Base-by-base conservation (phyloP, 1,140 invertebrate genomes). In the Bombus polaris region DNA sequence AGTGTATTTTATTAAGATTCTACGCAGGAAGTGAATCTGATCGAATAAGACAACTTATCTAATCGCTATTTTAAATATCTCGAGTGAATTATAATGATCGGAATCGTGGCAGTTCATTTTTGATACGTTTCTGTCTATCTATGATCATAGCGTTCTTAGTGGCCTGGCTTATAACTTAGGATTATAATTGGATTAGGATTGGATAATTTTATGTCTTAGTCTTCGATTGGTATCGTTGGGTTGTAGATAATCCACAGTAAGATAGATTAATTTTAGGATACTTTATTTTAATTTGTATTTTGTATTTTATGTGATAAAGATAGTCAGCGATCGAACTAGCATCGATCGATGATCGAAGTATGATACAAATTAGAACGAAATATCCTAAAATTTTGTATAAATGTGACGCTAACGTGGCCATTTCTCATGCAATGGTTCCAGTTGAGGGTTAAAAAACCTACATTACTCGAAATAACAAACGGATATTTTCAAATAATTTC, bases 231-330 rank as follows among this genome's bases (percentile, higher is more conserved):
- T 35, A 18, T 66, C 65, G 65, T 35, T 66, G 6, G n/a, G 5
- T 65, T 1, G 2, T 18, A 32, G 1, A 32, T 18, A 32, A 15
- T 18, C 0, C 28, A 0, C 3, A 0, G 0, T 0, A 2, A 12
- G 57, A 3, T 62, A 1, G 12, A 8, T 35, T 35, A 18, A 35
- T 22, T 66, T 35, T 35, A 3, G 6, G 2, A 12, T n/a, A 9
- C 15, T 32, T 66, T 15, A 6, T 32, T 18, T 32, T 9, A 66
- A 18, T 66, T 32, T 32, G 62, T 32, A 32, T 18, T 35, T 3
- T 66, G 0, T 9, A 66, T 22, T 35, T 66, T 35, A 35, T 3
- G 59, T 0, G 59, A 62, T 62, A 62, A n/a, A 62, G 10, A n/a
- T n/a, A 1, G 8, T 1, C 3, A 4, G 0, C 28, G 25, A 62